A percentile compares a stretch with the other conserved stretches of the same genome.
Evolutionary conservation across 1,140 invertebrate genomes (phyloP).

Genomic region (Heterodera schachtii): DNA sequence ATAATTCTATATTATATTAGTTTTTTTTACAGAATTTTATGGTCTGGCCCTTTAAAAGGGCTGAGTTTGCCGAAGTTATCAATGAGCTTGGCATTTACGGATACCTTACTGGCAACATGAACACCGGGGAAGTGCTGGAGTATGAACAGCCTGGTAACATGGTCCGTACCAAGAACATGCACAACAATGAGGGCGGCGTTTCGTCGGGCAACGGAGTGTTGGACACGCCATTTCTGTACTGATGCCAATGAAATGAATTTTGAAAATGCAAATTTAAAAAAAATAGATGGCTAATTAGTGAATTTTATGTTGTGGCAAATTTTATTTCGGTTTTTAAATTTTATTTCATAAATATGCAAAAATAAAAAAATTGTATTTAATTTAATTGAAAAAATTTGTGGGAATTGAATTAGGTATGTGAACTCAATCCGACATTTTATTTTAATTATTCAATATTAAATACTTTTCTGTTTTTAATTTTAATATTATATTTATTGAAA

Average conservation of each 20-base stretch:
- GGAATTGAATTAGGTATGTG: too few species aligned
- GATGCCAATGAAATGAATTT: background rate
- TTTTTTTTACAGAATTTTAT: slow-evolving; percentile 84
- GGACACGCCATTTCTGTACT: slow-evolving; percentile 71
- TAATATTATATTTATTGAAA: too few species aligned
- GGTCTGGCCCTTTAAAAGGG: slow-evolving; percentile 73
- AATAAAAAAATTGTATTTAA: too few species aligned
- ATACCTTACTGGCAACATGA: slow-evolving; percentile 73
- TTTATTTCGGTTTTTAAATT: too few species aligned
- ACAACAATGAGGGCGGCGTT: slow-evolving; percentile 89
- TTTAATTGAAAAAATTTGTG: too few species aligned
- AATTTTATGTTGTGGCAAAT: too few species aligned
- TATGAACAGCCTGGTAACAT: slow-evolving; percentile 86
- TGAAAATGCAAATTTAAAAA: too few species aligned
- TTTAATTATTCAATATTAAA: too few species aligned
- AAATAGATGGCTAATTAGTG: too few species aligned
- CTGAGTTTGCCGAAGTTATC: slow-evolving; percentile 73
- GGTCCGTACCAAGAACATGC: slow-evolving; percentile 82
- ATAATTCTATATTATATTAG: slow-evolving; percentile 55
- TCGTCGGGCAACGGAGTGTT: slow-evolving; percentile 84
- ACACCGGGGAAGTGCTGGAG: slow-evolving; percentile 47
- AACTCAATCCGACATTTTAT: too few species aligned
- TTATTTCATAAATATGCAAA: too few species aligned
- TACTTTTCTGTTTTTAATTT: too few species aligned
- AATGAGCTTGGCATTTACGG: slow-evolving; percentile 94